Evolutionary conservation across 2,797 vertebrate species (phyloP).

Genomic region (Macropus fuliginosus): DNA sequence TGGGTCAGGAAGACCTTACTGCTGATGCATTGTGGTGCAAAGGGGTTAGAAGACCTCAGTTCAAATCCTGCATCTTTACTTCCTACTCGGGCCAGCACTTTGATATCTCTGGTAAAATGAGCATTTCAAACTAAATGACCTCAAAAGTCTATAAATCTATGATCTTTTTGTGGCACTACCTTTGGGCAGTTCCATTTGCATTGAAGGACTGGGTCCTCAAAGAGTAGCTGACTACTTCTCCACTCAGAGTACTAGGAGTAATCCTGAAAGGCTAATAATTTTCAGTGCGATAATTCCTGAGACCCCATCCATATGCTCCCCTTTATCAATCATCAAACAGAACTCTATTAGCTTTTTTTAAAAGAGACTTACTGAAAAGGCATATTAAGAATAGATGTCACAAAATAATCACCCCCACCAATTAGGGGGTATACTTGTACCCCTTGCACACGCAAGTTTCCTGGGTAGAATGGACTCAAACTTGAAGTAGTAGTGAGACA

Average conservation of each 20-base stretch:
- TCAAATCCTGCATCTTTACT: not conserved
- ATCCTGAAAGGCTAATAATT: not conserved
- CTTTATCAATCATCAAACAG: not conserved
- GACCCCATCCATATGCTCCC: not conserved
- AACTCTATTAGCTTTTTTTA: not conserved
- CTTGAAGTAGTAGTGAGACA: not conserved
- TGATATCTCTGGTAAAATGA: not conserved
- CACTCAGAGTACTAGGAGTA: not conserved
- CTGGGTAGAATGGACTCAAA: not conserved
- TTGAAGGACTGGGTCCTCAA: not conserved
- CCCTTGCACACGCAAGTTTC: not conserved
- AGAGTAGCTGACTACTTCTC: not conserved
- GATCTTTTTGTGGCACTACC: not conserved
- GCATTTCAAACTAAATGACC: not conserved
- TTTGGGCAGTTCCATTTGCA: not conserved
- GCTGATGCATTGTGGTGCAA: not conserved
- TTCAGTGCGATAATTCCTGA: not conserved
- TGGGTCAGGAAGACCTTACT: not conserved
- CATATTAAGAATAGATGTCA: not conserved
- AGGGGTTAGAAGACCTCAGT: not conserved
- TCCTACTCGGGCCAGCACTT: not conserved
- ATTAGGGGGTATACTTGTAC: not conserved
- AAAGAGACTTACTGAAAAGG: not conserved
- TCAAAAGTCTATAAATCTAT: not conserved
- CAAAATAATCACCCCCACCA: not conserved